Evolutionary conservation across 2,797 vertebrate genomes (phyloP).

Genomic region (Limnodromus scolopaceus): DNA sequence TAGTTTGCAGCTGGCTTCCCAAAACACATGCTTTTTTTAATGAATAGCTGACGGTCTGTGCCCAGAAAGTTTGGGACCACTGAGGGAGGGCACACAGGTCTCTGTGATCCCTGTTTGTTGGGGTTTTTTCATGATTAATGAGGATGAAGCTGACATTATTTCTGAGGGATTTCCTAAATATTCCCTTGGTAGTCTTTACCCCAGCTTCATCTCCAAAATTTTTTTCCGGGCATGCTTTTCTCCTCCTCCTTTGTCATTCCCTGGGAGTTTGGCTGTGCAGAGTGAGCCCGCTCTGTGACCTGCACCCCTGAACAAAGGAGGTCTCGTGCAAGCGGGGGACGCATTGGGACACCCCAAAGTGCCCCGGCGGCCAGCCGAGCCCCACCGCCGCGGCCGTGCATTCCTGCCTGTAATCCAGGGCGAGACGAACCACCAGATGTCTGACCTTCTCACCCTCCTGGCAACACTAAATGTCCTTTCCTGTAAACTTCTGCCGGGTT

Average conservation of each 20-base stretch:
- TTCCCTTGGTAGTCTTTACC: not conserved
- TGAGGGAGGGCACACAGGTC: not conserved
- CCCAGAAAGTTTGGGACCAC: not conserved
- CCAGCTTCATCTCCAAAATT: not conserved
- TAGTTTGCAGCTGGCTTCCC: not conserved
- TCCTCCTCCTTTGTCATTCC: not conserved
- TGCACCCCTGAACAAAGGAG: not conserved
- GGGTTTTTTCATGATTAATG: fast-evolving
- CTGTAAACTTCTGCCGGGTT: constrained; percentile 63
- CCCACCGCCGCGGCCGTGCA: not conserved
- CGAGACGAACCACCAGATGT: constrained; percentile 73
- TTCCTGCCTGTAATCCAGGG: constrained; percentile 62
- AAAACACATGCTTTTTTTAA: fast-evolving
- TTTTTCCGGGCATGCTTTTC: not conserved
- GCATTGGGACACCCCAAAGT: not conserved
- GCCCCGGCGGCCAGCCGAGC: not conserved
- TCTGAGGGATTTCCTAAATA: not conserved
- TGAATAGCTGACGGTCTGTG: not conserved
- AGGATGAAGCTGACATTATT: not conserved
- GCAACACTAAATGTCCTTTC: constrained; percentile 68
- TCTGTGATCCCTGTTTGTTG: not conserved
- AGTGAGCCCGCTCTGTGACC: not conserved
- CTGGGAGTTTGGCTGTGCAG: not conserved
- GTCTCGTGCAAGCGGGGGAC: not conserved
- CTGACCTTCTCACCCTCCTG: constrained; percentile 77